Evolutionary conservation across 2,113 vertebrate genomes (phyloP).

Genomic region (Tiliqua scincoides): DNA sequence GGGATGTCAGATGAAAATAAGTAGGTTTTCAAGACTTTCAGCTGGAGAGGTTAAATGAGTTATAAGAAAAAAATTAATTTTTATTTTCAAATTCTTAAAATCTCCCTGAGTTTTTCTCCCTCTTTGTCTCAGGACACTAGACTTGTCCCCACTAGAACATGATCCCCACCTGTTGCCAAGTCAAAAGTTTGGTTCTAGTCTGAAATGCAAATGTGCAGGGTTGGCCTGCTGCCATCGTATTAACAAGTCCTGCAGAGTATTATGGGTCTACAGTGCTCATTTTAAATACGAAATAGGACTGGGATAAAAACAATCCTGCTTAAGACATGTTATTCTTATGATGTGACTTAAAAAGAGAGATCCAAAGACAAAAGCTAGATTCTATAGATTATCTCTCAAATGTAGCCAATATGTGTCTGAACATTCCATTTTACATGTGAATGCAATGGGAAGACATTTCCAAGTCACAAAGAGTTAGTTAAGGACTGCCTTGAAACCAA

Average conservation of each 20-base stretch:
- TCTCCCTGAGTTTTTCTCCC: background rate
- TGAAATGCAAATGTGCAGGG: background rate
- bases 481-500: background rate
- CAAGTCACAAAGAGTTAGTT: background rate
- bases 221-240: slow-evolving; percentile 18
- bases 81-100: background rate
- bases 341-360: background rate
- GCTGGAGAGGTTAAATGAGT: fast-evolving
- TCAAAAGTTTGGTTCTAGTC: slow-evolving; percentile 28
- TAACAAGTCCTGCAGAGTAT: background rate
- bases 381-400: background rate
- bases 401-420: background rate
- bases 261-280: background rate
- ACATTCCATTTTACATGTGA: background rate
- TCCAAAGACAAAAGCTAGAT: background rate
- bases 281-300: background rate
- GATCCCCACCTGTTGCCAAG: slow-evolving; percentile 30
- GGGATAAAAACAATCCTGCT: background rate
- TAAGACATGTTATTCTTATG: background rate
- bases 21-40: background rate
- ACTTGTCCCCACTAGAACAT: slow-evolving; percentile 10
- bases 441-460: background rate
- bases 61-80: background rate
- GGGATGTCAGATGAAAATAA: background rate
- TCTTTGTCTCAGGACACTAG: background rate